phyloP scores from a whole-genome alignment of 2,888 invertebrate genomes.

The Gonocerus acuteangulatus region DNA sequence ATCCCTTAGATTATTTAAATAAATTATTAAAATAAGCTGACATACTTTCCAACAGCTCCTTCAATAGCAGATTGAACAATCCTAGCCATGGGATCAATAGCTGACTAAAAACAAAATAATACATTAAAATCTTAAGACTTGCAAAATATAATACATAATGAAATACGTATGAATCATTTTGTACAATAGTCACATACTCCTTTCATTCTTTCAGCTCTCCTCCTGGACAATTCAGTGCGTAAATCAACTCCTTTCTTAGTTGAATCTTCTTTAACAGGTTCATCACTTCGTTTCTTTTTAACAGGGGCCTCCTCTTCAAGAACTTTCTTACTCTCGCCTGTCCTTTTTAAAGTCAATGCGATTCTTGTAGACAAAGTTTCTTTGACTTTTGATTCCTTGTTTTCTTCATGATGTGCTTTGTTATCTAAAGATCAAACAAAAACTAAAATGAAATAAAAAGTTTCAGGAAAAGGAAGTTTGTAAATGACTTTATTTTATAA shows the following conservation, averaged over 20 bases:
- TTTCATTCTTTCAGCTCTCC: constrained; percentile 32
- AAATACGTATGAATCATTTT: neutral
- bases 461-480: neutral
- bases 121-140: neutral
- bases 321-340: constrained; percentile 13
- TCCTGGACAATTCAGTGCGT: constrained; percentile 31
- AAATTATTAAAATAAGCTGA: too few relatives aligned
- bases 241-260: constrained; percentile 26
- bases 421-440: constrained; percentile 1
- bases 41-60: constrained; percentile 33
- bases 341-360: constrained; percentile 17
- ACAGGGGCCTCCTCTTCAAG: neutral
- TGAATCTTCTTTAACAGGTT: constrained; percentile 8
- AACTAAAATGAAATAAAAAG: neutral
- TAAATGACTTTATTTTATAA: too few relatives aligned
- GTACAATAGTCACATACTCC: constrained; percentile 12
- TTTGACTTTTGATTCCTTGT: constrained; percentile 14
- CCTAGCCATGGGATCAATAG: constrained; percentile 25
- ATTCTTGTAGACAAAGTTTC: neutral
- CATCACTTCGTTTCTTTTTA: neutral
- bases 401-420: constrained; percentile 13
- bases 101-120: neutral
- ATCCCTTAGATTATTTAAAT: too few relatives aligned
- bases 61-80: constrained; percentile 33
- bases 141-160: neutral